Base-by-base conservation (phyloP, 2,113 vertebrate species). In the Sebastes schlegelii region DNA sequence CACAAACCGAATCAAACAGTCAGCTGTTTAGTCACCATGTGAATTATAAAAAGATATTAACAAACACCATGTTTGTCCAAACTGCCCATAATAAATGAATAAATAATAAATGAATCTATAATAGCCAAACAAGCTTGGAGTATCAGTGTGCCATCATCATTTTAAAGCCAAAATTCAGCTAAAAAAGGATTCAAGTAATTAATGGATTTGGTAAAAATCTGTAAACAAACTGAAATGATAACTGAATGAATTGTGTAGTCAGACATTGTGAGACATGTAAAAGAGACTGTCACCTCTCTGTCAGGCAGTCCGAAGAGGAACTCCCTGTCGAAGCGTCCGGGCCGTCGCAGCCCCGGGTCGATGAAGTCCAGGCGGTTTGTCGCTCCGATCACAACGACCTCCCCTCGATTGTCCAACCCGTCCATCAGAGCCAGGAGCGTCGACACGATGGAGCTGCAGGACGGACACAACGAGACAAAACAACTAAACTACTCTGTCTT, bases 321-420 rank as follows among this genome's bases (percentile, higher is more conserved):
- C 88, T 98, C 97, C 80, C 97, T 90, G 89, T 99, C 98, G 77
- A 99, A 99, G 74, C 97, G 97, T 0, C 98, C 98, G 0, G 98
- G 97, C 42, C 97, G 94, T 49, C 97, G 93, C 74, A 99, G 95
- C 4, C 97, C 98, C 6, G 97, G 97, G 86, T 99, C 98, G 78
- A 99, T 95, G n/a, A 97, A 95, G 92, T 99, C 97, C 84, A 97
- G 86, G 1, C 97, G 96, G 87, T 99, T 99, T 23, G 98, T 99
- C 8, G 98, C 97, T 26, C 98, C 97, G 0, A 99, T 97, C 7
- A 99, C 96, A n/a, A 98, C 96, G 8, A 99, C 95, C 82, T 98
- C 97, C 61, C 97, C 97, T 78, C 98, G 95, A 80, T 90, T 95
- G 80, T 96, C 96, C 89, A 98, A 87, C 14, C 97, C 97, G 82